Evolutionary conservation across 1,140 invertebrate species (phyloP).

Genomic region (Dufourea novaeangliae): DNA sequence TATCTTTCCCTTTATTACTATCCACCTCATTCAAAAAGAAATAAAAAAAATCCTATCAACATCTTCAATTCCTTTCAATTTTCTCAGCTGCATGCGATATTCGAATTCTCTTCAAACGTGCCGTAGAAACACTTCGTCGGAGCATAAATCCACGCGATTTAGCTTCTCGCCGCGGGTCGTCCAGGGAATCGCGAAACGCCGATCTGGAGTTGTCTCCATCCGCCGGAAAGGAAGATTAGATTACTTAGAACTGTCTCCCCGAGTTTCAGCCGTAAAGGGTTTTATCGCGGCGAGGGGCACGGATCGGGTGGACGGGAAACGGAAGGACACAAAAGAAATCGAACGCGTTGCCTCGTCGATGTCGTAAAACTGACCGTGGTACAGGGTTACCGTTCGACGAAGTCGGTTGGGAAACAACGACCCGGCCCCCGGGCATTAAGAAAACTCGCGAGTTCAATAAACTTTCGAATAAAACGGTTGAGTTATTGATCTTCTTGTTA

Average conservation of each 20-base stretch:
- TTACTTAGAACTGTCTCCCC: constrained; percentile 33
- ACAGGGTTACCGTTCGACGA: not conserved
- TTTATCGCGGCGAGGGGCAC: constrained; percentile 18
- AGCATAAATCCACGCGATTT: not conserved
- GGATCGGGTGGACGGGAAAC: not conserved
- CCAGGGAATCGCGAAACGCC: constrained; percentile 8
- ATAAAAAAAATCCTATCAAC: too few relatives aligned
- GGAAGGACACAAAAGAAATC: constrained; percentile 2
- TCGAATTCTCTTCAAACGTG: too few relatives aligned
- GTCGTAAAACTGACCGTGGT: constrained; percentile 16
- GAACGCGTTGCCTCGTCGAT: not conserved
- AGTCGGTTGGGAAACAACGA: not conserved
- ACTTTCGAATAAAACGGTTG: constrained; percentile 50
- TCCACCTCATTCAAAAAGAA: too few relatives aligned
- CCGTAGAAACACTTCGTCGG: too few relatives aligned
- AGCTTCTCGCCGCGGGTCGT: not conserved
- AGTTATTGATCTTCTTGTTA: constrained; percentile 67
- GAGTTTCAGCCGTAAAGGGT: constrained; percentile 27
- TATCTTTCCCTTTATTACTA: too few relatives aligned
- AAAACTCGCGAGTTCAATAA: constrained; percentile 47
- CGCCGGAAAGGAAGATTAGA: constrained; percentile 34
- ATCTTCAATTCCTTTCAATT: too few relatives aligned
- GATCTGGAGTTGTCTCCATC: not conserved
- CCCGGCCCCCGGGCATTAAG: constrained; percentile 7
- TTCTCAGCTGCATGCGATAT: too few relatives aligned